Evolutionary conservation across 2,888 invertebrate genomes (phyloP), one percentile per base, ranked within the genome.

Genomic region (Temnothorax rugatulus): DNA sequence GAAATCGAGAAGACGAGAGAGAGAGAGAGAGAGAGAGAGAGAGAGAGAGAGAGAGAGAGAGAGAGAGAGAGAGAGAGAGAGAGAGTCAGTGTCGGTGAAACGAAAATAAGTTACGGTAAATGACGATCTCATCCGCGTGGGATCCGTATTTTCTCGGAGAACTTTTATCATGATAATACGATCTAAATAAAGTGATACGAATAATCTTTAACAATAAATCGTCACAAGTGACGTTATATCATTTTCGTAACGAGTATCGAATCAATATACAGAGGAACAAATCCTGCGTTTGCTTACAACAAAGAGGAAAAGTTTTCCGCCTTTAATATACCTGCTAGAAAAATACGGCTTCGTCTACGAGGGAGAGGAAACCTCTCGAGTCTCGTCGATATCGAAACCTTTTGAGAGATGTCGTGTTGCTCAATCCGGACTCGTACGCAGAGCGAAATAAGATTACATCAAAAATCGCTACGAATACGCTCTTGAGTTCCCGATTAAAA

Each of bases 401-500:
- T n/a, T 57, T 29, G 68, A 68, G 29, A 34, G 21, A 13, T 54
- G 38, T 73, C 47, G 47, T 9, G 25, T 81, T 73, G 34, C 77
- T 57, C 59, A 34, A 54, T 13, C 13, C 9, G 11, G 4, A 73
- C 18, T 38, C 25, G 38, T 59, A 63, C 29, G 47, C 29, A 25
- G 13, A 38, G 38, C 47, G 25, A 73, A 79, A 79, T 71, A 79
- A 79, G 50, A 81, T 59, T 71, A 61, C 15, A 18, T 69, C 25
- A 61, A 81, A 81, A 73, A 61, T 81, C 61, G 15, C 73, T 61
- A 61, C 13, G 59, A 59, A 25, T 50, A 21, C 25, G 44, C 34
- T 59, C 38, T 79, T 50, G 47, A 69, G 25, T 81, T 34, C 47
- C 25, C 73, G 38, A 71, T 81, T 81, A 81, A 81, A 73, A 73